A percentile compares a stretch with the other conserved stretches of the same genome.
These are phyloP conservation scores for Tipula confusa DNA, from an alignment of 2,888 invertebrate species.

Conservation along the genomic window DNA sequence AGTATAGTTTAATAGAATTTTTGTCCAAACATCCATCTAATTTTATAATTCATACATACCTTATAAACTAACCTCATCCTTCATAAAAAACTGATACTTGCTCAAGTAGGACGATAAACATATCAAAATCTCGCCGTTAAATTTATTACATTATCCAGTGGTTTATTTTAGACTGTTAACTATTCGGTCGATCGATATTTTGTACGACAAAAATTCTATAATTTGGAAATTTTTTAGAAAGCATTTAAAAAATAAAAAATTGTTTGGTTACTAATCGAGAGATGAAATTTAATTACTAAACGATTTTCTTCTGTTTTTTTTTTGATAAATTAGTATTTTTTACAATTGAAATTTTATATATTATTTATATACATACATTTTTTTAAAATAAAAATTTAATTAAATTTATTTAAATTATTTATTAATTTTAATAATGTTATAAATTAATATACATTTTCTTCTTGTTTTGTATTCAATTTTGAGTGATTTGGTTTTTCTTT, in stretches of 20 bases:
- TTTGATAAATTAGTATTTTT: neutral
- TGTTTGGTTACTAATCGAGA: neutral
- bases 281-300: constrained; percentile 8
- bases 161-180: neutral
- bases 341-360: neutral
- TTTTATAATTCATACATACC: neutral
- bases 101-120: neutral
- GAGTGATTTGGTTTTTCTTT: neutral
- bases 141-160: neutral
- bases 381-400: neutral
- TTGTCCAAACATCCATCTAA: neutral
- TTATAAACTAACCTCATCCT: neutral
- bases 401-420: constrained; percentile 15
- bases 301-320: neutral
- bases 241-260: neutral
- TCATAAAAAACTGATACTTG: neutral
- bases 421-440: neutral
- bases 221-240: neutral
- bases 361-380: too few relatives aligned
- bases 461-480: neutral
- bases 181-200: neutral
- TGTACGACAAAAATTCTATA: neutral
- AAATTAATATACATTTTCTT: neutral
- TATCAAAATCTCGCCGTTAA: neutral
- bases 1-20: neutral